Evolutionary conservation across 2,888 invertebrate genomes (phyloP).

Genomic region (Hylaea fasciaria): DNA sequence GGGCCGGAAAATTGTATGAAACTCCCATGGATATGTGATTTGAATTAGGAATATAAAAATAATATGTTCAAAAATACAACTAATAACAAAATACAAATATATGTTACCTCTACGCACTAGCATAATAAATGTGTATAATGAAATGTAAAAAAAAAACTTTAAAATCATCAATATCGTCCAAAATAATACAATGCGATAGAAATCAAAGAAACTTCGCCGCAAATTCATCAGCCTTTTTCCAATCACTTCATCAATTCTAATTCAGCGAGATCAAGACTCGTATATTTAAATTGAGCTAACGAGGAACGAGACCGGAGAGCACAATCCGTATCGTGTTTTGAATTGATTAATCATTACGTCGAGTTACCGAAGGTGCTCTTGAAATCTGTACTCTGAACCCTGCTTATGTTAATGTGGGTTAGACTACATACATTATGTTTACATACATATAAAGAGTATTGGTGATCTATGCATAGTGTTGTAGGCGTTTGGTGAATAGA

Average conservation of each 20-base stretch:
- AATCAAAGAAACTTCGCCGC: background rate
- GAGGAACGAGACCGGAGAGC: conserved; percentile 26
- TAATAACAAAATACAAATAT: no score
- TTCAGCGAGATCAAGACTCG: conserved; percentile 20
- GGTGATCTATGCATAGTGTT: no score
- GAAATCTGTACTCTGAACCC: conserved; percentile 1
- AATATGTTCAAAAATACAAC: no score
- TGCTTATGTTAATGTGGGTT: background rate
- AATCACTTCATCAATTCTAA: conserved; percentile 4
- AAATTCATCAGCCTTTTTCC: background rate
- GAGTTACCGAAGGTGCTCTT: conserved; percentile 17
- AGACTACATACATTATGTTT: background rate
- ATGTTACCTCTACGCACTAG: no score
- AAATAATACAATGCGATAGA: background rate
- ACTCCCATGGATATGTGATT: no score
- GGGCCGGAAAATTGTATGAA: no score
- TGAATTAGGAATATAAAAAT: no score
- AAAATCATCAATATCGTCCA: no score
- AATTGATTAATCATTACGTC: conserved; percentile 32
- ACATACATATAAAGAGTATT: no score
- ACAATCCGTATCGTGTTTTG: conserved; percentile 27
- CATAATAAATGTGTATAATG: no score
- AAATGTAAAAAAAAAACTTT: no score
- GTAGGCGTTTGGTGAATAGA: no score
- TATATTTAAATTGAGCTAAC: conserved; percentile 31